Conservation (phyloP, 2,797 vertebrate species). For the Meda fulgida region DNA sequence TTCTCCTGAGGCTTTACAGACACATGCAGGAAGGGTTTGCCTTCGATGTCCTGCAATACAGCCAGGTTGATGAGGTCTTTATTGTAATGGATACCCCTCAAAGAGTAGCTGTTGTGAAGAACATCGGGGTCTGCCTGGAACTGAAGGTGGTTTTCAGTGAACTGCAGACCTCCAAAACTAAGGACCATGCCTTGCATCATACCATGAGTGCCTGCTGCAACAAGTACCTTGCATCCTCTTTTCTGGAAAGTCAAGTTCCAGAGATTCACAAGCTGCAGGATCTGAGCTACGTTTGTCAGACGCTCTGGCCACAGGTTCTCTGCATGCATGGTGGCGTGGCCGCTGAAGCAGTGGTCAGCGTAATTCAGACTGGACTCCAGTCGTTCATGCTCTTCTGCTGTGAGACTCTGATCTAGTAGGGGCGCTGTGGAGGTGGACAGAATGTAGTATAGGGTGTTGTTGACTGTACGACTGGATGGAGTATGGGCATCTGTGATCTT, state of each 20-base stretch:
- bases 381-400: slow-evolving; percentile 79
- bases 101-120: slow-evolving; percentile 94
- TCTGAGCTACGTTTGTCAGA: slow-evolving; percentile 80
- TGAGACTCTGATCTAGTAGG: slow-evolving; percentile 81
- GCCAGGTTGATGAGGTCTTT: slow-evolving; percentile 91
- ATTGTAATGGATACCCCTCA: slow-evolving; percentile 94
- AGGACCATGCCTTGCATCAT: slow-evolving; percentile 95
- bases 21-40: slow-evolving; percentile 92
- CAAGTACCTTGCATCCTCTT: slow-evolving; percentile 90
- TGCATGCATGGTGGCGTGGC: slow-evolving; percentile 95
- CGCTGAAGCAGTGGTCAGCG: slow-evolving; percentile 96
- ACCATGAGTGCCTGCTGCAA: slow-evolving; percentile 88
- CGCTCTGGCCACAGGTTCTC: slow-evolving; percentile 92
- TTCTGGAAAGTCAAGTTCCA: slow-evolving; percentile 97
- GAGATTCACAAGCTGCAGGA: slow-evolving; percentile 91
- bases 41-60: slow-evolving; percentile 85
- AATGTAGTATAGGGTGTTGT: slow-evolving; percentile 94
- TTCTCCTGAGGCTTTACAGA: slow-evolving; percentile 90
- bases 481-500: slow-evolving; percentile 93
- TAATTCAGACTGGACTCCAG: slow-evolving; percentile 92
- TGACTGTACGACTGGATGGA: slow-evolving; percentile 89
- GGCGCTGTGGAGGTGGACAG: slow-evolving; percentile 86
- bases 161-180: slow-evolving; percentile 96
- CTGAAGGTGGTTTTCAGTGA: slow-evolving; percentile 98
- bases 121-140: slow-evolving; percentile 95